Evolutionary conservation across 2,888 invertebrate species (phyloP).

Genomic region (Drosophila phalerata): DNA sequence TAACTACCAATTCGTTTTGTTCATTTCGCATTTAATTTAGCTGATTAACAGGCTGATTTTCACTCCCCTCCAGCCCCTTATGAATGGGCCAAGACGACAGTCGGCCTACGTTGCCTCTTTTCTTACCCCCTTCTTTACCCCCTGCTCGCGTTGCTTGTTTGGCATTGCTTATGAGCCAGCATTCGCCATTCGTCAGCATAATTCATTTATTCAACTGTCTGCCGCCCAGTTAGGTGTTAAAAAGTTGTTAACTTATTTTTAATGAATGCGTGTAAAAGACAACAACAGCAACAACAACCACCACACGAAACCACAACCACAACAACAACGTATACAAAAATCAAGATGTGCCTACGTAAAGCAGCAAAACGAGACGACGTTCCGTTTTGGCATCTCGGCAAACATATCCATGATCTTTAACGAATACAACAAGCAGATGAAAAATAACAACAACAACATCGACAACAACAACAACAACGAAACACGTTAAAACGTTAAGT

Average conservation of each 20-base stretch:
- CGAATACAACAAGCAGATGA: conserved; percentile 47
- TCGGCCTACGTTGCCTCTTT: conserved; percentile 10
- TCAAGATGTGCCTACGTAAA: conserved; percentile 62
- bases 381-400: conserved; percentile 69
- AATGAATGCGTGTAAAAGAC: conserved; percentile 77
- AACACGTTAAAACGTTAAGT: conserved; percentile 58
- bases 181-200: conserved; percentile 77
- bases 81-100: background rate
- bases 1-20: conserved; percentile 78
- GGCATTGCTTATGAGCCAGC: conserved; percentile 18
- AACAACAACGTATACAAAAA: conserved; percentile 34
- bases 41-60: conserved; percentile 74
- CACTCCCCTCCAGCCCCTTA: background rate
- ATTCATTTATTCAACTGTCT: conserved; percentile 81
- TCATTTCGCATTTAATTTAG: conserved; percentile 81
- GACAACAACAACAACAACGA: conserved; percentile 13
- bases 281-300: conserved; percentile 39
- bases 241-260: conserved; percentile 84
- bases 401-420: conserved; percentile 79
- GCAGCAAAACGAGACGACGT: conserved; percentile 46
- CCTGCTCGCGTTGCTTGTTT: background rate
- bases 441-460: conserved; percentile 22
- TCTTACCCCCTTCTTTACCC: background rate
- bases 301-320: conserved; percentile 11
- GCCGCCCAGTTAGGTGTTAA: conserved; percentile 84